Evolutionary conservation across 2,797 vertebrate genomes (phyloP).

Genomic region (Aselliscus stoliczkanus): DNA sequence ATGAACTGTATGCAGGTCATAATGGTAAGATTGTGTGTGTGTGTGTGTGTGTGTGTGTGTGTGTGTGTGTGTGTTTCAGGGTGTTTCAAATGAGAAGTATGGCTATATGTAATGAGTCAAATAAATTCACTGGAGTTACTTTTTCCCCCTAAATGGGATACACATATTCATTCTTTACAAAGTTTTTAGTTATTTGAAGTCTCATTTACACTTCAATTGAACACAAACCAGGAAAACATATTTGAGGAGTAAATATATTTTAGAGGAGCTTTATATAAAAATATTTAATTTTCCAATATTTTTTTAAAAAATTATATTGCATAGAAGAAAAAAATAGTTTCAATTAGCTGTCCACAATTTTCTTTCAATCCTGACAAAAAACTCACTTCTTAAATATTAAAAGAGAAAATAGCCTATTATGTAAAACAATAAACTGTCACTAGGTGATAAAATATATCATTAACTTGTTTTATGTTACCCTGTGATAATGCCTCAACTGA

Average conservation of each 20-base stretch:
- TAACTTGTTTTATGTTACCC: not conserved
- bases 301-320: not conserved
- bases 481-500: not conserved
- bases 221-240: not conserved
- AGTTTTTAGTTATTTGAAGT: not conserved
- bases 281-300: not conserved
- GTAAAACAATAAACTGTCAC: not conserved
- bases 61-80: not conserved
- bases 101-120: not conserved
- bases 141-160: not conserved
- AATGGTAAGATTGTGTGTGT: not conserved
- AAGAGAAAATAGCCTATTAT: not conserved
- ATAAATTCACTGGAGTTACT: not conserved
- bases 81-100: not conserved
- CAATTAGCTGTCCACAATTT: not conserved
- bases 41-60: not conserved
- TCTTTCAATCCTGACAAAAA: constrained; percentile 11
- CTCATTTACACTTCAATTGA: not conserved
- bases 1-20: not conserved
- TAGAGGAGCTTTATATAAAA: not conserved
- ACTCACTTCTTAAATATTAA: not conserved
- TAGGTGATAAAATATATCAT: not conserved
- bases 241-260: not conserved
- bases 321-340: not conserved
- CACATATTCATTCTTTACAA: not conserved